Evolutionary conservation across 2,113 vertebrate species (phyloP), one percentile per base, ranked within the genome.

Genomic region (Chelonoidis abingdonii): DNA sequence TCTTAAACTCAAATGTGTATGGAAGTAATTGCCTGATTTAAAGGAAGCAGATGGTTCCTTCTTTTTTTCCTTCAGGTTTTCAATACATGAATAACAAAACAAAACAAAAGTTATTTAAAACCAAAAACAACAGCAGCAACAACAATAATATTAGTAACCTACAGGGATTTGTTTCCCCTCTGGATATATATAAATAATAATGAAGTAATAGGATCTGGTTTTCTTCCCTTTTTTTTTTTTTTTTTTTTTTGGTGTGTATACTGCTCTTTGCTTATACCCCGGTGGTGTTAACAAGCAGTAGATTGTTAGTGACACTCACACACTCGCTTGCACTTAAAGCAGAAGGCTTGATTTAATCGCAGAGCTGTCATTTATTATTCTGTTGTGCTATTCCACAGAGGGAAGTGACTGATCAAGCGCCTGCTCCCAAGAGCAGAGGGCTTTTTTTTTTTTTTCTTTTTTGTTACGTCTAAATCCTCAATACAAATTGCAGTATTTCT

Each of bases 401-500:
- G 98, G 94, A 98, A 95, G 95, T 84, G 96, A 96, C 98, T 99
- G 99, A 99, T 99, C 98, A 98, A 99, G 98, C 98, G 96, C 98
- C 97, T 97, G 97, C 88, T 99, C 98, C 98, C 96, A 78, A 96
- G 98, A 98, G 98, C 98, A 97, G 96, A 96, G 95, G 94, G 96
- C 94, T 97, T 52, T 97, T 98, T 98, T 83, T 98, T 83, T 89
- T 89, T 97, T 89, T 93, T 93, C 98, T 98, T 93, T 96, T 93
- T 96, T 96, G 97, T 99, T 99, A 99, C 98, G 98, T 99, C 99
- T 99, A 99, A 99, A 99, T 99, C 99, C 99, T 99, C 99, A 98
- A 99, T 99, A 99, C 99, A 99, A 99, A 99, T 99, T 98, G 98
- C 99, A 98, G 98, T 99, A 99, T 99, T 99, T 99, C 98, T 98